A percentile compares a stretch with the other conserved stretches of the same genome.
Conservation (phyloP, 2,888 invertebrate genomes). For the Willowsia nigromaculata region DNA sequence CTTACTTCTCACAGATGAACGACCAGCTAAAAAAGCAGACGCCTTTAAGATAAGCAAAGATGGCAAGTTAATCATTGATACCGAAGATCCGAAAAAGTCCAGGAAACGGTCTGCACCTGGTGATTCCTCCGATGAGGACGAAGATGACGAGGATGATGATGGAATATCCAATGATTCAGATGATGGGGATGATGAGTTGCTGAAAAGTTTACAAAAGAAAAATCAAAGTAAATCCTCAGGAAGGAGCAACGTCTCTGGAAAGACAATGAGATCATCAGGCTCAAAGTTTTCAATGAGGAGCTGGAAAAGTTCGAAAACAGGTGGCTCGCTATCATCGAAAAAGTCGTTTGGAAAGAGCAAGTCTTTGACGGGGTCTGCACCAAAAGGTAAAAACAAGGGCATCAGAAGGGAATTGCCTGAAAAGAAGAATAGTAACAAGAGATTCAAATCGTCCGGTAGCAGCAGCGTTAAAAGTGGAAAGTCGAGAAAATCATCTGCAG, state of each 20-base stretch:
- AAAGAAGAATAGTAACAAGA: not conserved
- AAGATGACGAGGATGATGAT: conserved; percentile 45
- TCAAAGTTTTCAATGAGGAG: not conserved
- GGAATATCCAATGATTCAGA: not conserved
- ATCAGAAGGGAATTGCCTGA: conserved; percentile 7
- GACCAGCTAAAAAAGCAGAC: conserved; percentile 63
- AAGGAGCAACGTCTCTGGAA: conserved; percentile 17
- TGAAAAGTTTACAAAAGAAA: not conserved
- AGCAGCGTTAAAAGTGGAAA: conserved; percentile 50
- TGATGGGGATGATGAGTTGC: not conserved
- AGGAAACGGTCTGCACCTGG: conserved; percentile 67
- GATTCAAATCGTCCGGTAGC: conserved; percentile 56
- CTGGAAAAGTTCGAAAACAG: conserved; percentile 24
- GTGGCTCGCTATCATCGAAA: not conserved
- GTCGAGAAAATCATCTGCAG: conserved; percentile 58
- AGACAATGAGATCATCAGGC: conserved; percentile 45
- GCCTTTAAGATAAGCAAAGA: conserved; percentile 76
- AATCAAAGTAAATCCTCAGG: conserved; percentile 33
- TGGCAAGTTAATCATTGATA: conserved; percentile 76
- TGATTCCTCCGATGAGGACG: conserved; percentile 63
- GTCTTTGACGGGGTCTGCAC: not conserved
- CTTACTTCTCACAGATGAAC: conserved; percentile 67
- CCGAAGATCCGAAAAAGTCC: conserved; percentile 44
- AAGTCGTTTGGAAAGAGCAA: conserved; percentile 35
- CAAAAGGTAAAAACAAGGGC: not conserved